These are phyloP conservation scores for Allygus modestus DNA, from an alignment of 2,888 invertebrate species.

Conservation along the genomic window DNA sequence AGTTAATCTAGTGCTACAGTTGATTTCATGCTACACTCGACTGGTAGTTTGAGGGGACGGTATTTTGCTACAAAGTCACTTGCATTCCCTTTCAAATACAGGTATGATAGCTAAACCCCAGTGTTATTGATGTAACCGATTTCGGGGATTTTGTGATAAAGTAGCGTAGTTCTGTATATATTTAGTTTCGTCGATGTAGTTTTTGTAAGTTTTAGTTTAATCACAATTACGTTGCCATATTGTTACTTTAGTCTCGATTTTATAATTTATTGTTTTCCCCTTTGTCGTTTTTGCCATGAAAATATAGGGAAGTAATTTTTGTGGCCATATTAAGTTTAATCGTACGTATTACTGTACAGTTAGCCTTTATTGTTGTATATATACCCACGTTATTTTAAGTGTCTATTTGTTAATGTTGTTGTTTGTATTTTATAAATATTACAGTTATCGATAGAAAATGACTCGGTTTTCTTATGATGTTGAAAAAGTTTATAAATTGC, in stretches of 20 bases:
- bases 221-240: slow-evolving; percentile 43
- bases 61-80: slow-evolving; percentile 11
- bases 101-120: slow-evolving; percentile 43
- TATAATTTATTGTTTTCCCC: slow-evolving; percentile 53
- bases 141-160: slow-evolving; percentile 48
- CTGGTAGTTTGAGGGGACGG: not conserved
- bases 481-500: slow-evolving; percentile 31
- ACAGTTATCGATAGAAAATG: not conserved
- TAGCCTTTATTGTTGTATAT: slow-evolving; percentile 41
- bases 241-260: slow-evolving; percentile 50
- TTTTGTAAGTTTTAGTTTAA: slow-evolving; percentile 21
- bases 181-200: not conserved
- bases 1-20: not conserved
- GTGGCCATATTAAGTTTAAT: slow-evolving; percentile 61
- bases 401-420: slow-evolving; percentile 54
- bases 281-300: slow-evolving; percentile 38
- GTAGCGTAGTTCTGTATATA: slow-evolving; percentile 41
- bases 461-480: slow-evolving; percentile 16
- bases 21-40: not conserved
- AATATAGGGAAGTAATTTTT: slow-evolving; percentile 41
- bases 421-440: slow-evolving; percentile 59
- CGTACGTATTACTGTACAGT: slow-evolving; percentile 52
- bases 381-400: slow-evolving; percentile 53
- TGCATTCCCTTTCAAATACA: slow-evolving; percentile 55
- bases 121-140: slow-evolving; percentile 31